phyloP scores from a whole-genome alignment of 1,140 invertebrate genomes.

The Mercenaria mercenaria region DNA sequence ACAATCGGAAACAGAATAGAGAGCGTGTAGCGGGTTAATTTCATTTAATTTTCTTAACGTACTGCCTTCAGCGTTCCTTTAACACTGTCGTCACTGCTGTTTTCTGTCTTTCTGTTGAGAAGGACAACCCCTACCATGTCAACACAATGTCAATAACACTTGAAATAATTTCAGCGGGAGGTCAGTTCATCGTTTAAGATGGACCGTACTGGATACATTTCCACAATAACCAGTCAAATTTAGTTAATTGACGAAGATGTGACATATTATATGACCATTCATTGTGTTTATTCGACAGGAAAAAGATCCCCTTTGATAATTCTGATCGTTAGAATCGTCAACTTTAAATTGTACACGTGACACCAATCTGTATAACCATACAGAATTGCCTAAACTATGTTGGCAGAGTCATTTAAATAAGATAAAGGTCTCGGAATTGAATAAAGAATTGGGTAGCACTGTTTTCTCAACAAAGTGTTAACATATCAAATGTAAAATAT shows the following conservation, averaged over 20 bases:
- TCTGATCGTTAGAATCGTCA: not conserved
- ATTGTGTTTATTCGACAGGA: not conserved
- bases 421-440: too few relatives aligned
- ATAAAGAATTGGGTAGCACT: too few relatives aligned
- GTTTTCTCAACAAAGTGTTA: too few relatives aligned
- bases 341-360: not conserved
- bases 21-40: conserved; percentile 7
- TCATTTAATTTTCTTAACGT: conserved; percentile 27
- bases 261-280: not conserved
- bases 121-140: not conserved
- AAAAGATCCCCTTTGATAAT: not conserved
- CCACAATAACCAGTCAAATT: not conserved
- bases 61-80: not conserved
- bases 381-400: too few relatives aligned
- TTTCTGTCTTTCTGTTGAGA: not conserved
- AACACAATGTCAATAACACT: conserved; percentile 29
- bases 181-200: not conserved
- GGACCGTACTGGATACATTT: not conserved
- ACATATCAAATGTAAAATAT: too few relatives aligned
- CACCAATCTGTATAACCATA: conserved; percentile 12
- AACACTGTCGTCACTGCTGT: not conserved
- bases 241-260: conserved; percentile 13
- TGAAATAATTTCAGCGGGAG: conserved; percentile 3
- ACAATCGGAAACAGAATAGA: conserved; percentile 7
- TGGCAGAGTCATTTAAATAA: too few relatives aligned